Evolutionary conservation across 2,888 invertebrate species (phyloP).

Genomic region (Scrobipalpa atriplicella): DNA sequence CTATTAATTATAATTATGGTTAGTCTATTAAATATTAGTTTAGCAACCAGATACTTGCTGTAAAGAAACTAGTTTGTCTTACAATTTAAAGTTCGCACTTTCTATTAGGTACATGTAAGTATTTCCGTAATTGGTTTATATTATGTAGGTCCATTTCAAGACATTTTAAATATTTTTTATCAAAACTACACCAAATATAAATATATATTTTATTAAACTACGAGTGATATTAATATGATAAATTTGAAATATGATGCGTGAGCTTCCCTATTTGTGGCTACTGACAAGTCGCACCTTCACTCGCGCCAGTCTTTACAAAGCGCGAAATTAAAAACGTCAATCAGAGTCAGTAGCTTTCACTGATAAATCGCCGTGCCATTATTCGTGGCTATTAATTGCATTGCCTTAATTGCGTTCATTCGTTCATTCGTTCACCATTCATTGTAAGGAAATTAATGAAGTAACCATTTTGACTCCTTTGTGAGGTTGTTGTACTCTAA

Average conservation of each 20-base stretch:
- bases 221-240: neutral
- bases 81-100: too few species aligned
- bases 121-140: too few species aligned
- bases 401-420: conserved; percentile 70
- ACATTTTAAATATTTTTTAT: too few species aligned
- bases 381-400: conserved; percentile 74
- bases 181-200: too few species aligned
- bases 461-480: conserved; percentile 56
- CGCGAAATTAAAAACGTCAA: conserved; percentile 76
- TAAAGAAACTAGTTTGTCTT: too few species aligned
- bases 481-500: conserved; percentile 38
- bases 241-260: neutral
- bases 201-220: neutral
- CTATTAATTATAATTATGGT: too few species aligned
- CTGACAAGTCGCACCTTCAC: conserved; percentile 52
- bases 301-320: conserved; percentile 29
- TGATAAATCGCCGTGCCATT: conserved; percentile 73
- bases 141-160: too few species aligned
- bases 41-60: too few species aligned
- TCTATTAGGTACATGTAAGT: too few species aligned
- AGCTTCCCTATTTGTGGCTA: conserved; percentile 36
- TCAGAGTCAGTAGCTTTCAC: conserved; percentile 67
- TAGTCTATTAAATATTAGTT: too few species aligned
- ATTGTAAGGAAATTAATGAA: conserved; percentile 58
- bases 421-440: conserved; percentile 53